phyloP scores from a whole-genome alignment of 2,113 vertebrate genomes.

The Myrmophylax atrothorax region DNA sequence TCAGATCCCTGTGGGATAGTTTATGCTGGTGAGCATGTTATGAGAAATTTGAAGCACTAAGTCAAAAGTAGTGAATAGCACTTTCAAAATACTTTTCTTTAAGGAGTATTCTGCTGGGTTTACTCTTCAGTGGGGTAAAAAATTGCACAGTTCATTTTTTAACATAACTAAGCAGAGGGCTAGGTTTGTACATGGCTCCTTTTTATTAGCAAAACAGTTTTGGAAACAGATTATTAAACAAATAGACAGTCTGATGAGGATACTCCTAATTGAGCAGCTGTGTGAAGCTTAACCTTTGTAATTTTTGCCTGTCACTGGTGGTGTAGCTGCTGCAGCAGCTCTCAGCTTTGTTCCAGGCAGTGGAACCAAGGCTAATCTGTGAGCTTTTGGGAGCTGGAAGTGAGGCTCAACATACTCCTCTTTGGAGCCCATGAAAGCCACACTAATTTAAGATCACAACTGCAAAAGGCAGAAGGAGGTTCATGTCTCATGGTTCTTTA shows the following conservation, averaged over 20 bases:
- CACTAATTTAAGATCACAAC: background rate
- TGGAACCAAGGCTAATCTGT: background rate
- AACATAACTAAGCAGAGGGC: background rate
- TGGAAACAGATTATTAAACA: background rate
- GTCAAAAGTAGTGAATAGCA: background rate
- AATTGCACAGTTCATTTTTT: background rate
- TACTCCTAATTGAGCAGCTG: background rate
- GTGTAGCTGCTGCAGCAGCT: background rate
- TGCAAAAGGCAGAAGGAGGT: background rate
- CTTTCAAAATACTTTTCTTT: background rate
- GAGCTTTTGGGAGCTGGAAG: background rate
- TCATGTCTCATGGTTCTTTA: rapidly evolving
- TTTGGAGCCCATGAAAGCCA: background rate
- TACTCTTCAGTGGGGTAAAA: background rate
- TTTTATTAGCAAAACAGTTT: background rate
- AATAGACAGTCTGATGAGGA: background rate
- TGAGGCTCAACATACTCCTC: background rate
- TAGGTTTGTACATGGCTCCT: background rate
- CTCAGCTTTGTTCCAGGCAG: background rate
- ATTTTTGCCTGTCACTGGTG: background rate
- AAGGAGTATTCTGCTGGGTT: background rate
- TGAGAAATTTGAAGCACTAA: background rate
- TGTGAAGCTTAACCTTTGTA: background rate
- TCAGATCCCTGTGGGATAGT: background rate
- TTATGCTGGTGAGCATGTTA: background rate